These are phyloP conservation scores for Antedon mediterranea DNA, from an alignment of 53 echinoderm and acorn worm genomes.

Conservation along the genomic window DNA sequence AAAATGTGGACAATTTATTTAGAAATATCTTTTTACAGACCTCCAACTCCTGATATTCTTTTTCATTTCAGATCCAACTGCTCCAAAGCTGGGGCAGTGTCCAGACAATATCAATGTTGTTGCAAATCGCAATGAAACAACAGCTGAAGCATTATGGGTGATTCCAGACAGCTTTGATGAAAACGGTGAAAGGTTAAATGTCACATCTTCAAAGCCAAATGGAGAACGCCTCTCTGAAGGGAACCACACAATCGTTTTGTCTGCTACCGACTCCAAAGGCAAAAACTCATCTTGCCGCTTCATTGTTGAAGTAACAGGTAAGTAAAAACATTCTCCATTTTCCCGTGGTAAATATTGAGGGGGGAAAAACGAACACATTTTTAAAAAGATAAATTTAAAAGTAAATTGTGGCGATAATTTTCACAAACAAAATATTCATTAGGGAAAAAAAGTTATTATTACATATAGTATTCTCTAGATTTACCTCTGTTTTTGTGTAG, in stretches of 20 bases:
- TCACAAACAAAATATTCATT: too few relatives aligned
- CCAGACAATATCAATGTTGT: conserved; percentile 19
- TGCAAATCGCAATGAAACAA: conserved; percentile 16
- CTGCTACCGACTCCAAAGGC: conserved; percentile 41
- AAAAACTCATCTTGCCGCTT: conserved; percentile 59
- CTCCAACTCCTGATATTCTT: too few relatives aligned
- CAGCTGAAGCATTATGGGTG: conserved; percentile 24
- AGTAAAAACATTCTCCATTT: not conserved
- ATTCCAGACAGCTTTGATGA: not conserved
- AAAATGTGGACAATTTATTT: too few relatives aligned
- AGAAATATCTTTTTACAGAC: too few relatives aligned
- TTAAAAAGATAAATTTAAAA: too few relatives aligned
- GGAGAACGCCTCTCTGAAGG: conserved; percentile 17
- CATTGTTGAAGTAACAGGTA: conserved; percentile 40
- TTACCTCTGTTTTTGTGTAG: too few relatives aligned
- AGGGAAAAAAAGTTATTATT: too few relatives aligned
- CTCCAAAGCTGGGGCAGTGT: conserved; percentile 62
- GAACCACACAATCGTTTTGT: conserved; percentile 27
- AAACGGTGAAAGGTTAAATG: not conserved
- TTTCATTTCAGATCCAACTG: conserved; percentile 39
- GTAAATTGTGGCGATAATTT: too few relatives aligned
- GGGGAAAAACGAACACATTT: too few relatives aligned
- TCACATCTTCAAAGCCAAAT: conserved; percentile 1
- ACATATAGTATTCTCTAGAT: too few relatives aligned
- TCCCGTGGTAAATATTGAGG: too few relatives aligned